Conservation (phyloP, 2,113 vertebrate genomes). For the Echinops telfairi region DNA sequence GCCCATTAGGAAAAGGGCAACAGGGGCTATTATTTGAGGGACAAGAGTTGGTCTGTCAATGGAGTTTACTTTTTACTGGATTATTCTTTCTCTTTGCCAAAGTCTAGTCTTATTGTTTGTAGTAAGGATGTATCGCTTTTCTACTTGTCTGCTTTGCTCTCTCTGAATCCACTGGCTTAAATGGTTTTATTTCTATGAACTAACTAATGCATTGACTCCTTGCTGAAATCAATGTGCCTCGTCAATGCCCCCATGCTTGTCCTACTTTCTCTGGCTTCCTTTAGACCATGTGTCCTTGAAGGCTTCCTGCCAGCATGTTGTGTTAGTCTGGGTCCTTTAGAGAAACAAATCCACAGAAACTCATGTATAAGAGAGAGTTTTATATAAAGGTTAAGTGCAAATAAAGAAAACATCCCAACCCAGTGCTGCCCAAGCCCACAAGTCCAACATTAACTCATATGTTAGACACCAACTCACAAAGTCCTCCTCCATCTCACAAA, state of each 20-base stretch:
- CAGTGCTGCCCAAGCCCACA: too few species aligned
- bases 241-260: background rate
- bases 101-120: background rate
- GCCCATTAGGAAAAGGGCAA: too few species aligned
- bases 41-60: background rate
- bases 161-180: background rate
- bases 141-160: background rate
- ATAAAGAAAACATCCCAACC: too few species aligned
- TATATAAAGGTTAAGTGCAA: too few species aligned
- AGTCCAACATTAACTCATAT: too few species aligned
- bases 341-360: too few species aligned
- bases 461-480: too few species aligned
- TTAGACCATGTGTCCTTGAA: background rate
- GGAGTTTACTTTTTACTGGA: background rate
- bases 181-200: background rate
- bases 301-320: background rate
- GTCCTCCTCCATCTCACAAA: too few species aligned
- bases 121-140: background rate
- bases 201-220: background rate
- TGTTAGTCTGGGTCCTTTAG: too few species aligned
- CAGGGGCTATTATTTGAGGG: fast-evolving
- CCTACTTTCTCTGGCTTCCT: background rate
- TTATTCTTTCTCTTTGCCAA: background rate
- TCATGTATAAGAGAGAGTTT: too few species aligned
- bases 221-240: background rate